Evolutionary conservation across 1,140 invertebrate genomes (phyloP), one percentile per base, ranked within the genome.

Genomic region (Drosophila kepulauana): DNA sequence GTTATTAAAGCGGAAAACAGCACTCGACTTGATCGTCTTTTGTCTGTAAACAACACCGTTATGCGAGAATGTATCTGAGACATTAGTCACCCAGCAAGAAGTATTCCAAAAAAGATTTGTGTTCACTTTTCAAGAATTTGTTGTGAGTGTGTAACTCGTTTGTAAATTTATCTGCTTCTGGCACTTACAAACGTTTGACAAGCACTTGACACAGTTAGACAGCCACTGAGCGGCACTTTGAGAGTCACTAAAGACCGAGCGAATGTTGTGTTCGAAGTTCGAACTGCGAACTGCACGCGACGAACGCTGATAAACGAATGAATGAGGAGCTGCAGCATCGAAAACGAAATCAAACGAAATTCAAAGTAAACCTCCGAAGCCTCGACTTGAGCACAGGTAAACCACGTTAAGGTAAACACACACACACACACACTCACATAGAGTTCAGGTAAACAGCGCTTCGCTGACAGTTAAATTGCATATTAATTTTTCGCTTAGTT

Each of bases 401-500:
- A 6, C 28, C 15, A 20, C 11, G 15, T 8, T 33, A 54, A 41
- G 81, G 81, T 81, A 84, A 75, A 63, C 52, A 79, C 51, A 59
- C 66, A 61, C 33, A 73, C n/a, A 45, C 13, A n/a, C 3, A 45
- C 20, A 20, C 3, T 2, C 20, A 20, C 0, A 20, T 3, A 33
- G 20, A 38, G 8, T 49, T 57, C 45, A 77, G 58, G 61, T 58
- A 65, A 41, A 65, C 38, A 20, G 25, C 45, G 56, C 28, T 5
- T 6, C 5, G 64, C 80, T 74, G 84, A 87, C 82, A 84, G 84
- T 59, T 69, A 87, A 87, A 84, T 80, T 88, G 80, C 80, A 88
- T 84, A 84, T 87, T 88, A 88, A 87, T 87, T 84, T 73, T 87
- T 84, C 66, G 67, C 58, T 66, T 77, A 84, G 70, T 72, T 71